A percentile compares a stretch with the other conserved stretches of the same genome.
phyloP scores from a whole-genome alignment of 2,888 invertebrate genomes.

The Baronia brevicornis region DNA sequence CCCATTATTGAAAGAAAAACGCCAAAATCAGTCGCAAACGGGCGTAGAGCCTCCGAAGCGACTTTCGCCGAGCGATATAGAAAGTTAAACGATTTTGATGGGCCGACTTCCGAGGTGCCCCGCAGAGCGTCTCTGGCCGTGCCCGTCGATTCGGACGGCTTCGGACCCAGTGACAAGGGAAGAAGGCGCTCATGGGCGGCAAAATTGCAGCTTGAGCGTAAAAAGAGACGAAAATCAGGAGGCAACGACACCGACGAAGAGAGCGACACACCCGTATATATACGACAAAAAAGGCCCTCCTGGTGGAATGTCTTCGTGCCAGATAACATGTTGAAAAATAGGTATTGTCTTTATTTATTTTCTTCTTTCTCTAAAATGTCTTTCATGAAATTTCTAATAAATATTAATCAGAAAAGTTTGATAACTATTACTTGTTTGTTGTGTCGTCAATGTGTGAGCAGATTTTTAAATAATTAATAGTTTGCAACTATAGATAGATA shows the following conservation, averaged over 20 bases:
- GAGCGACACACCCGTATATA: constrained; percentile 58
- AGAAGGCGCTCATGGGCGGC: constrained; percentile 80
- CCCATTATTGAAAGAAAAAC: constrained; percentile 36
- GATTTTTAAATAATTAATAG: constrained; percentile 20
- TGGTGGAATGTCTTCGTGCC: constrained; percentile 94
- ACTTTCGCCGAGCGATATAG: constrained; percentile 64
- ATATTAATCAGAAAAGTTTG: constrained; percentile 5
- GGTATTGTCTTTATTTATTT: constrained; percentile 53
- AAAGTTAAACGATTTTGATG: constrained; percentile 61
- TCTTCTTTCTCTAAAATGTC: constrained; percentile 1
- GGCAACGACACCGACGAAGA: constrained; percentile 61
- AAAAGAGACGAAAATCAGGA: constrained; percentile 74
- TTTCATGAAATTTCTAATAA: constrained; percentile 4
- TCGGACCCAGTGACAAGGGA: constrained; percentile 63
- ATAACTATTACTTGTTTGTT: constrained; percentile 4
- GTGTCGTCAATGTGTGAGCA: constrained; percentile 12
- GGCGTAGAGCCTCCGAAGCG: constrained; percentile 64
- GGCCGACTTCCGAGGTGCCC: constrained; percentile 54
- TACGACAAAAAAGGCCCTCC: constrained; percentile 84
- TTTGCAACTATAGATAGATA: constrained; percentile 17
- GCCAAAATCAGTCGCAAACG: constrained; percentile 45
- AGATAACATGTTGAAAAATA: constrained; percentile 82
- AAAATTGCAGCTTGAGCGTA: constrained; percentile 68
- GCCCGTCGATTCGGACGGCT: constrained; percentile 46
- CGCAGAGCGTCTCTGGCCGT: constrained; percentile 66